Percentiles rank a stretch among this genome's conserved stretches.
Conservation (phyloP, 2,113 vertebrate species). For the Tachysurus fulvidraco region DNA sequence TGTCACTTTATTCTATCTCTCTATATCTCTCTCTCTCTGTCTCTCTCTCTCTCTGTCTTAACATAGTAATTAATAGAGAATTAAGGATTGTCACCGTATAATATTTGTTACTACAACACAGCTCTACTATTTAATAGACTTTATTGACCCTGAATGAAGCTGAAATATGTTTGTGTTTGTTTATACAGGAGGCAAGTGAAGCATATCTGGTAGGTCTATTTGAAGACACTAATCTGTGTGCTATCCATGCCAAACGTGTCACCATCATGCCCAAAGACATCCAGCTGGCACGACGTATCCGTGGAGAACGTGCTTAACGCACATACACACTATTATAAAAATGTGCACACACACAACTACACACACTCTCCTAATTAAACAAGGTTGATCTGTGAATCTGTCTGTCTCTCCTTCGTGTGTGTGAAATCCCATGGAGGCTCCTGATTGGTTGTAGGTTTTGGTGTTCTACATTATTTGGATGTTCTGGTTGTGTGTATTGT, state of each 20-base stretch:
- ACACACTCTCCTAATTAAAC: neutral
- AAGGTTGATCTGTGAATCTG: neutral
- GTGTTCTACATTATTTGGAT: neutral
- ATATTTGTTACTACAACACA: neutral
- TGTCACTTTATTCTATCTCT: no score
- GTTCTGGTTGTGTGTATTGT: neutral
- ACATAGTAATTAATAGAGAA: no score
- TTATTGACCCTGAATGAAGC: neutral
- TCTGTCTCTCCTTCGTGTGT: conserved; percentile 16
- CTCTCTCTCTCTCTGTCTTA: no score
- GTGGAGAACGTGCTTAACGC: conserved; percentile 66
- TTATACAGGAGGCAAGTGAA: conserved; percentile 77
- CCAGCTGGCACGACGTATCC: conserved; percentile 82
- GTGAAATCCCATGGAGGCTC: neutral
- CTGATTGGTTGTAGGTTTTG: conserved; percentile 23
- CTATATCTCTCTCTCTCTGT: neutral
- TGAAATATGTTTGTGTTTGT: conserved; percentile 1
- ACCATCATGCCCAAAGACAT: conserved; percentile 86
- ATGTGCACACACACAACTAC: neutral
- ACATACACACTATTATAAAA: neutral
- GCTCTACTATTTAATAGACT: neutral
- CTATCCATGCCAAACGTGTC: conserved; percentile 81
- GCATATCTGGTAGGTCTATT: conserved; percentile 81
- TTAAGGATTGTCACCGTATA: neutral
- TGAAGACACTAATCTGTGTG: conserved; percentile 83